These are phyloP conservation scores for Paralichthys olivaceus DNA, from an alignment of 2,113 vertebrate genomes.

Conservation along the genomic window DNA sequence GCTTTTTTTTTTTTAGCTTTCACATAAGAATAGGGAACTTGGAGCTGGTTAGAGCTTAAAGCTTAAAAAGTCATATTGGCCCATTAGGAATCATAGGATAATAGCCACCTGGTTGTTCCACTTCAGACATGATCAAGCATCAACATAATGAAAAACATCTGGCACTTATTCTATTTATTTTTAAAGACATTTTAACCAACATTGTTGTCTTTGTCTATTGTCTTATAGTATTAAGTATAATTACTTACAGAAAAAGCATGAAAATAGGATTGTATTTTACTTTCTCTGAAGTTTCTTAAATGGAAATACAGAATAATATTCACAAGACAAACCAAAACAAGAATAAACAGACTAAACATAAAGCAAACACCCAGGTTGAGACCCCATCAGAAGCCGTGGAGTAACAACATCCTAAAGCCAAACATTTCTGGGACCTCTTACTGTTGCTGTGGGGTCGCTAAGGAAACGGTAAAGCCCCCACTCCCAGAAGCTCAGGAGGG, in stretches of 20 bases:
- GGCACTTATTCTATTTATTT: neutral
- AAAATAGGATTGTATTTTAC: too few species aligned
- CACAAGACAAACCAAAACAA: slow-evolving; percentile 11
- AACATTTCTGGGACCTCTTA: slow-evolving; percentile 80
- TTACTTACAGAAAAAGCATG: too few species aligned
- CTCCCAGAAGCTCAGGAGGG: slow-evolving; percentile 69
- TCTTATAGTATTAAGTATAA: neutral
- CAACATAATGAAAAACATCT: neutral
- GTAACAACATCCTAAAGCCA: slow-evolving; percentile 68
- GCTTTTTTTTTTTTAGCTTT: slow-evolving; percentile 7
- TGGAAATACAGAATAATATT: slow-evolving; percentile 5
- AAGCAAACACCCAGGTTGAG: slow-evolving; percentile 51
- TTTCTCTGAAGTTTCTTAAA: neutral
- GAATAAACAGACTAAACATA: slow-evolving; percentile 21
- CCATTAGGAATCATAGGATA: neutral
- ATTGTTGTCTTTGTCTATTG: neutral
- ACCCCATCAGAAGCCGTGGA: slow-evolving; percentile 48
- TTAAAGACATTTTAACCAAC: neutral
- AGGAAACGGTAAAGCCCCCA: slow-evolving; percentile 74
- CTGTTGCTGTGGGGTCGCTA: slow-evolving; percentile 76
- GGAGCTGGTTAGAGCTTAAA: neutral
- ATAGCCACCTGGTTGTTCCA: neutral
- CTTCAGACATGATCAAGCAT: neutral
- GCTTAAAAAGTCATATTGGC: neutral
- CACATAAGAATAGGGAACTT: slow-evolving; percentile 20